These are phyloP conservation scores for Drosophila virilis DNA, from an alignment of 1,140 invertebrate genomes.

Conservation along the genomic window DNA sequence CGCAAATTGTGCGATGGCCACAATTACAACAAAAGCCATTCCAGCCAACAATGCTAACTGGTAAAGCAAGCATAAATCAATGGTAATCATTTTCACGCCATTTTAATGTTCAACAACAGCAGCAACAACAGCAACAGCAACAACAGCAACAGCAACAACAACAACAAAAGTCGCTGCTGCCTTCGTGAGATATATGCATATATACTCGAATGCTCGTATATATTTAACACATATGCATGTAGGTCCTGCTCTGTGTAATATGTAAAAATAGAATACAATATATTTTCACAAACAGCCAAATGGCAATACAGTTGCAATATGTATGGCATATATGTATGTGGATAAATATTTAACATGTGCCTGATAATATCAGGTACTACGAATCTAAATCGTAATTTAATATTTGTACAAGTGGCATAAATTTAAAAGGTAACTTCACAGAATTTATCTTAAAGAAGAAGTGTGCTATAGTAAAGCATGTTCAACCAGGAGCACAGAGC, in stretches of 20 bases:
- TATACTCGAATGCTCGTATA: neutral
- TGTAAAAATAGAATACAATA: too few species aligned
- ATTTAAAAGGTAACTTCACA: too few species aligned
- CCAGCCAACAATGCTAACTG: constrained; percentile 29
- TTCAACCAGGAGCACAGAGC: too few species aligned
- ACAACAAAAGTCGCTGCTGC: neutral
- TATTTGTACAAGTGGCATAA: too few species aligned
- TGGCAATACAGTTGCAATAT: neutral
- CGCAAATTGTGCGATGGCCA: constrained; percentile 46
- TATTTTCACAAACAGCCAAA: too few species aligned
- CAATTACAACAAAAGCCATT: constrained; percentile 29
- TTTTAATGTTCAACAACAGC: constrained; percentile 53
- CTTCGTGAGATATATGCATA: neutral
- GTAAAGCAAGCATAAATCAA: constrained; percentile 46
- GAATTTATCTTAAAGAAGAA: too few species aligned
- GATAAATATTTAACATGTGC: neutral
- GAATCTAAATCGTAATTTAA: too few species aligned
- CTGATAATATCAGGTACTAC: neutral
- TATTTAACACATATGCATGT: too few species aligned
- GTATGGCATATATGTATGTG: neutral
- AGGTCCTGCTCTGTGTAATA: neutral
- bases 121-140: constrained; percentile 1
- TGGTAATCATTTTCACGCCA: constrained; percentile 67
- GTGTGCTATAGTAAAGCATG: too few species aligned
- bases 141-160: neutral